These are phyloP conservation scores for Chaetops frenatus DNA, from an alignment of 2,113 vertebrate species.

Conservation along the genomic window DNA sequence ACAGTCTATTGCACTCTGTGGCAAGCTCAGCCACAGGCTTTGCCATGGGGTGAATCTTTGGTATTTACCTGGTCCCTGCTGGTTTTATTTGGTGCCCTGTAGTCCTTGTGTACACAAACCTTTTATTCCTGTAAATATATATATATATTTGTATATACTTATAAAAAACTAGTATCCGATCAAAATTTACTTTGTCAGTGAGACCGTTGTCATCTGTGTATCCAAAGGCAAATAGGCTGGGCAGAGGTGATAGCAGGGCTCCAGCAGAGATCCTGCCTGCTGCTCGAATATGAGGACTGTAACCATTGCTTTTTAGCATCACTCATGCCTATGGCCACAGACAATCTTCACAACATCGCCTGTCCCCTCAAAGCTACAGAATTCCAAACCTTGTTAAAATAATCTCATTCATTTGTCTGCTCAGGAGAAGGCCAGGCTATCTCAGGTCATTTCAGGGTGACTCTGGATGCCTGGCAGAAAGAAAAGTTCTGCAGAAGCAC, in stretches of 20 bases:
- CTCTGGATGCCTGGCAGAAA: background rate
- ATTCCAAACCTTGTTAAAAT: background rate
- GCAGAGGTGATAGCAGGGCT: background rate
- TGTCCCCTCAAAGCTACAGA: background rate
- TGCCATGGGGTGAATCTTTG: background rate
- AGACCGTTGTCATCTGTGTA: background rate
- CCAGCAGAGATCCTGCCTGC: background rate
- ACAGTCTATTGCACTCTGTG: background rate
- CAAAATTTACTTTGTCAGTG: background rate
- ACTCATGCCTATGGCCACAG: background rate
- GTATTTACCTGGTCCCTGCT: background rate
- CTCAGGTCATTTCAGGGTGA: background rate
- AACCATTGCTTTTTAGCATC: background rate
- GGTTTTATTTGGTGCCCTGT: background rate
- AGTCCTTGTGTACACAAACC: background rate
- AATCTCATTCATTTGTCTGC: background rate
- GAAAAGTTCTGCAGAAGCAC: background rate
- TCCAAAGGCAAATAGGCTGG: background rate
- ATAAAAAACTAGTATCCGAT: background rate
- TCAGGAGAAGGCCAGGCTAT: background rate
- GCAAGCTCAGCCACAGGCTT: background rate
- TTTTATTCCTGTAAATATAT: background rate
- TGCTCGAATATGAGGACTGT: accelerated
- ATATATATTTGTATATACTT: too few relatives aligned
- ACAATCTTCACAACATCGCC: background rate